A percentile compares a stretch with the other conserved stretches of the same genome.
Evolutionary conservation across 2,888 invertebrate genomes (phyloP).

Genomic region (Ophonus ardosiacus): DNA sequence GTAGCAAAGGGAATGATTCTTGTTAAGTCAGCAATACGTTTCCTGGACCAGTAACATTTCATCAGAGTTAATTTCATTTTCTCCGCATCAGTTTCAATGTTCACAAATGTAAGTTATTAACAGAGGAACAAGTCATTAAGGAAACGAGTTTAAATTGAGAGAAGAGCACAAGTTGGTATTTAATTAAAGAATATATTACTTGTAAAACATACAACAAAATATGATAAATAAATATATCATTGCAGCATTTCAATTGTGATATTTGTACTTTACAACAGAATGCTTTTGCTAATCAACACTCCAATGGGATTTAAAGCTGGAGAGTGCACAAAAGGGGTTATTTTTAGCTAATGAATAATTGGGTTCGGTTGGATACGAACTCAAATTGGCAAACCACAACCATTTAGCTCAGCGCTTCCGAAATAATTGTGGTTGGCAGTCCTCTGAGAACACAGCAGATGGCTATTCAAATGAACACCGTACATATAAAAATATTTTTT

Average conservation of each 20-base stretch:
- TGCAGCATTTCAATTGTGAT: not conserved
- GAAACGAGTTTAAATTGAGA: not conserved
- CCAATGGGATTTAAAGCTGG: too few species aligned
- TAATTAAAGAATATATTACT: not conserved
- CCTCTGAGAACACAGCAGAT: too few species aligned
- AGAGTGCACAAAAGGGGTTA: too few species aligned
- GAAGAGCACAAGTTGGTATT: not conserved
- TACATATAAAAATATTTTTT: too few species aligned
- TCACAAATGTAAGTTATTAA: not conserved
- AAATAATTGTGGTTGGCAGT: too few species aligned
- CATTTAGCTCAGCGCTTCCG: too few species aligned
- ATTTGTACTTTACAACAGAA: too few species aligned
- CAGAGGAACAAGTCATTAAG: not conserved
- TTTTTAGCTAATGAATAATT: too few species aligned
- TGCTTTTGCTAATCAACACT: too few species aligned
- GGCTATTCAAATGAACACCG: too few species aligned
- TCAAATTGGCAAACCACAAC: too few species aligned
- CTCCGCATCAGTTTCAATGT: not conserved
- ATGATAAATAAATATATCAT: not conserved
- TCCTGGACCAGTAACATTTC: constrained; percentile 10
- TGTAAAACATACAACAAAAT: not conserved
- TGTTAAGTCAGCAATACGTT: constrained; percentile 21
- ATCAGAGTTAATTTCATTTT: constrained; percentile 10
- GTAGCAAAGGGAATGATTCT: constrained; percentile 15
- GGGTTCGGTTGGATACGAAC: too few species aligned